Base-by-base conservation (phyloP, 92 coral and sea anemone genomes). In the Phymanthus crucifer region DNA sequence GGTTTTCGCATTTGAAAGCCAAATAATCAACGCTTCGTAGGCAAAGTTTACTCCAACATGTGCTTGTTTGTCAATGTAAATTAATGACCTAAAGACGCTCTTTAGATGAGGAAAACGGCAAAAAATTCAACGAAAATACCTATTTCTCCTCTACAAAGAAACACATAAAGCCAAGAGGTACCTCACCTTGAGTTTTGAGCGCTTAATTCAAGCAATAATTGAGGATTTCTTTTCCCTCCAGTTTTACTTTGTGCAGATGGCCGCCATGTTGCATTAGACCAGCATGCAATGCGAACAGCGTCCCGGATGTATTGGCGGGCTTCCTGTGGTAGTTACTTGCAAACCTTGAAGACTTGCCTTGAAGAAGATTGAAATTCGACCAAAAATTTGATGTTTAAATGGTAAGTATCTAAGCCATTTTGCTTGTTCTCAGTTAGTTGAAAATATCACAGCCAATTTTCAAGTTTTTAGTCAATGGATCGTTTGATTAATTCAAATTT, bases 181-280 rank as follows among this genome's bases (percentile, higher is more conserved):
- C 38, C 74, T 74, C 40, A 77, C 45, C 52, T 65, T 43, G 21
- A 3, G 72, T 17, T 19, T n/a, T 56, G 1, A 61, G 5, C 24
- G 54, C 14, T 48, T 37, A 71, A 29, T 70, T 70, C 5, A 23
- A 8, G 16, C 48, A 31, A 14, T 65, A 12, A 35, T 58, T 77
- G 24, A 9, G 16, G 38, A 11, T 33, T 65, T 33, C 56, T 61
- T 64, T 64, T 9, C 10, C 10, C 71, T 56, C 33, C 54, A 80
- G 27, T 1, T 36, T 19, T 16, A 69, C 8, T 26, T 2, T 43
- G 29, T 32, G 19, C 32, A 67, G 14, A 79, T 18, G 13, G 83
- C 83, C 83, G 83, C 83, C 83, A 79, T 79, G 13, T 79, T 79
- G 40, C 31, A 61, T 24, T 45, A 69, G 67, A 45, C 83, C 83